Evolutionary conservation across 2,797 vertebrate species (phyloP).

Genomic region (Erpetoichthys calabaricus): DNA sequence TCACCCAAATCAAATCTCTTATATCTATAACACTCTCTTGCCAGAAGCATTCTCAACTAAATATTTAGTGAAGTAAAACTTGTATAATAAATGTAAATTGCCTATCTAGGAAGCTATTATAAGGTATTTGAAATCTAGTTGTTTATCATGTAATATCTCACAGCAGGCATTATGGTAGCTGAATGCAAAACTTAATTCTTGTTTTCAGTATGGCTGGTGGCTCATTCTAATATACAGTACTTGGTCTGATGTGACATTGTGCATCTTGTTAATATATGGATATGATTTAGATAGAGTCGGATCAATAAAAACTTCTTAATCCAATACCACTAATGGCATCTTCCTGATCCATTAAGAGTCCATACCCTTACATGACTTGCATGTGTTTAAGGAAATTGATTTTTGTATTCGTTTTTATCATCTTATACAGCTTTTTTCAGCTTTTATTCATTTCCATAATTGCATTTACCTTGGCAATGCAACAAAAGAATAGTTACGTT

Average conservation of each 20-base stretch:
- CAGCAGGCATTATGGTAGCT: too few relatives aligned
- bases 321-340: constrained; percentile 51
- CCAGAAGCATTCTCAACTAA: too few relatives aligned
- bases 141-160: too few relatives aligned
- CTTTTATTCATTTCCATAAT: constrained; percentile 44
- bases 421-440: constrained; percentile 31
- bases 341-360: constrained; percentile 45
- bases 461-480: constrained; percentile 25
- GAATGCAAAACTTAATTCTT: too few relatives aligned
- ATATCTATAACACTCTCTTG: too few relatives aligned
- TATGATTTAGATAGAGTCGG: constrained; percentile 30
- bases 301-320: constrained; percentile 43
- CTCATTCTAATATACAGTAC: constrained; percentile 14
- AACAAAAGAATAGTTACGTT: neutral
- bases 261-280: constrained; percentile 40
- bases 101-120: too few relatives aligned
- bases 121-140: too few relatives aligned
- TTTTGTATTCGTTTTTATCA: constrained; percentile 39
- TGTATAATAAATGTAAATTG: too few relatives aligned
- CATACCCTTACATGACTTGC: constrained; percentile 21
- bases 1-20: too few relatives aligned
- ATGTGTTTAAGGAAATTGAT: constrained; percentile 35
- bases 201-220: neutral
- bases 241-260: constrained; percentile 39
- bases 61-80: too few relatives aligned